Evolutionary conservation across 1,140 invertebrate genomes (phyloP).

Genomic region (Cyrtorhinus lividipennis): DNA sequence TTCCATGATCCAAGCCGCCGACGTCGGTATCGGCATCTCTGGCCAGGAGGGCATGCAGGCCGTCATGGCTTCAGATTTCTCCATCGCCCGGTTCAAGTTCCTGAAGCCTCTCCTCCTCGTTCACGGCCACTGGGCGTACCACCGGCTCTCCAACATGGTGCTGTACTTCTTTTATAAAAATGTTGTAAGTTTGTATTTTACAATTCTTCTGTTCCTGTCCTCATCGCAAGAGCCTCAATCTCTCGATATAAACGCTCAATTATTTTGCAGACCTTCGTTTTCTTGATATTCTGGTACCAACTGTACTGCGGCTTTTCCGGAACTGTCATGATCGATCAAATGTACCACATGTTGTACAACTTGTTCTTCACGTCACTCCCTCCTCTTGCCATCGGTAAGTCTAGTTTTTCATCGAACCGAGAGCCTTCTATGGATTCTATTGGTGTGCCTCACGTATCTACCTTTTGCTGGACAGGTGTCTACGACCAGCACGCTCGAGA

Average conservation of each 20-base stretch:
- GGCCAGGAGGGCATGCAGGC: conserved; percentile 92
- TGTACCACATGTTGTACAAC: conserved; percentile 89
- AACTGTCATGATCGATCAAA: conserved; percentile 80
- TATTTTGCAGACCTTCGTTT: conserved; percentile 76
- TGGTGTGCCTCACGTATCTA: too few species aligned
- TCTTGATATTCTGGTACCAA: conserved; percentile 85
- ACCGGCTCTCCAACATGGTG: conserved; percentile 80
- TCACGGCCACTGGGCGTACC: conserved; percentile 95
- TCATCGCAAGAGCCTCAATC: too few species aligned
- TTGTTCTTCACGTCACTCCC: conserved; percentile 85
- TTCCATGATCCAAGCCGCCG: conserved; percentile 94
- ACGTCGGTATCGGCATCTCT: conserved; percentile 86
- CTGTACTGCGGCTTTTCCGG: conserved; percentile 83
- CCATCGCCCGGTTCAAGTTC: conserved; percentile 77
- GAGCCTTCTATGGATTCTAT: too few species aligned
- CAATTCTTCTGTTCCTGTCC: too few species aligned
- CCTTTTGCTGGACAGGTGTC: conserved; percentile 43
- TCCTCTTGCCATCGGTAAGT: conserved; percentile 65
- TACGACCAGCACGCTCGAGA: conserved; percentile 80
- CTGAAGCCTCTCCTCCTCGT: conserved; percentile 73
- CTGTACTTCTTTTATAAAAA: conserved; percentile 97
- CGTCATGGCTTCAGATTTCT: conserved; percentile 94
- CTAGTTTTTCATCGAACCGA: too few species aligned
- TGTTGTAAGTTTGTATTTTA: conserved; percentile 59
- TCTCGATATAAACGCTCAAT: too few species aligned